These are phyloP conservation scores for Cantharis nigra DNA, from an alignment of 2,888 invertebrate genomes.

Conservation along the genomic window DNA sequence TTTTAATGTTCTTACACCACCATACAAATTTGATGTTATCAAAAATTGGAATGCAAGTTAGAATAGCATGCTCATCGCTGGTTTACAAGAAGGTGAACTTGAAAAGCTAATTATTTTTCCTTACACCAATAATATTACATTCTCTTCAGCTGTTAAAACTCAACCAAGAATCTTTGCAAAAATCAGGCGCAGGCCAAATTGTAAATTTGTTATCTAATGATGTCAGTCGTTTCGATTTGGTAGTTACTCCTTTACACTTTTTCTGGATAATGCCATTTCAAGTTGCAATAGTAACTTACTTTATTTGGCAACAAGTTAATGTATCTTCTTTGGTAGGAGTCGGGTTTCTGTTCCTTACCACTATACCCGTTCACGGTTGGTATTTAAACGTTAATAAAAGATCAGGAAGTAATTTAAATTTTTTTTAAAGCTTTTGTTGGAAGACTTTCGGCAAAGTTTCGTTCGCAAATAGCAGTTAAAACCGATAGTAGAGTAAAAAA, in stretches of 20 bases:
- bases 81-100: constrained; percentile 73
- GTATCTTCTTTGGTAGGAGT: constrained; percentile 65
- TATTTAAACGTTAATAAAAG: background rate
- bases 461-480: constrained; percentile 52
- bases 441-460: constrained; percentile 37
- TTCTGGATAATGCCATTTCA: constrained; percentile 81
- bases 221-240: constrained; percentile 78
- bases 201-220: constrained; percentile 86
- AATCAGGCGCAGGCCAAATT: constrained; percentile 82
- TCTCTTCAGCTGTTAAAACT: constrained; percentile 60
- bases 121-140: background rate
- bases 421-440: constrained; percentile 32
- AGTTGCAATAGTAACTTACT: constrained; percentile 63
- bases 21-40: constrained; percentile 61
- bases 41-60: constrained; percentile 71
- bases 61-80: constrained; percentile 74
- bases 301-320: constrained; percentile 62
- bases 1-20: constrained; percentile 59
- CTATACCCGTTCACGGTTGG: constrained; percentile 59
- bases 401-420: background rate
- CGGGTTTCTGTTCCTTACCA: constrained; percentile 58
- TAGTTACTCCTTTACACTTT: constrained; percentile 71
- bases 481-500: constrained; percentile 68
- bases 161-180: constrained; percentile 71
- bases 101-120: background rate